Base-by-base conservation (phyloP, 2,888 invertebrate genomes). In the Ypsolopha scabrella region DNA sequence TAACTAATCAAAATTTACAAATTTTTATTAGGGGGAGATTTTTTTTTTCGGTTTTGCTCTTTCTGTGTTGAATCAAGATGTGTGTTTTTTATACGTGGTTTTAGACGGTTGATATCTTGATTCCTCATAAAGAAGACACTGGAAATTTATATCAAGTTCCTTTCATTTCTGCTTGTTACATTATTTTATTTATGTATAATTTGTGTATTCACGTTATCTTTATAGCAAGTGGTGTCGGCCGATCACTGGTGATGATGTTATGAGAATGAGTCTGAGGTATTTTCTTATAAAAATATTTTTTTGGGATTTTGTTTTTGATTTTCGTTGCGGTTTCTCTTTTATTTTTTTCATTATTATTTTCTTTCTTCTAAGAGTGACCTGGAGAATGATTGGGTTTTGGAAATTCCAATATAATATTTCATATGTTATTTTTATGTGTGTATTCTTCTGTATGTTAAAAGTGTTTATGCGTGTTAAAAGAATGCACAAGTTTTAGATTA, bases 191-290 rank as follows among this genome's bases (percentile, higher is more conserved):
- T 14, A 41, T 53, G 49, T 24, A 35, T 47, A 41, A 50, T 52
- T 48, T 53, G 43, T 56, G 49, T 57, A 54, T 57, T 56, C 58
- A 52, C 54, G 54, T 57, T 38, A 41, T 52, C 51, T 46, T 55
- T 79, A 71, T 86, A 85, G 83, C 81, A 81, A 83, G 82, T 82
- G 83, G 83, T 83, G 85, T 82, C 83, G 85, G 80, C 74, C 75
- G 73, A 82, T 90, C 88, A 91, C 91, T 61, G 92, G 92, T 80
- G 92, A 91, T 77, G 92, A 92, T 89, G 90, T 92, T 79, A 89
- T 92, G 88, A 90, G 89, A 89, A 92, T 92, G 92, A 91, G 91
- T 77, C 80, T 92, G 89, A 93, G 92, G 93, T 91, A 86, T 73
- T 56, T 36, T 39, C 10, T 10, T 10, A 24, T 46, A 38, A 50